Percentiles rank a stretch among this genome's conserved stretches.
Evolutionary conservation across 2,888 invertebrate species (phyloP).

Genomic region (Drosophila quinaria): DNA sequence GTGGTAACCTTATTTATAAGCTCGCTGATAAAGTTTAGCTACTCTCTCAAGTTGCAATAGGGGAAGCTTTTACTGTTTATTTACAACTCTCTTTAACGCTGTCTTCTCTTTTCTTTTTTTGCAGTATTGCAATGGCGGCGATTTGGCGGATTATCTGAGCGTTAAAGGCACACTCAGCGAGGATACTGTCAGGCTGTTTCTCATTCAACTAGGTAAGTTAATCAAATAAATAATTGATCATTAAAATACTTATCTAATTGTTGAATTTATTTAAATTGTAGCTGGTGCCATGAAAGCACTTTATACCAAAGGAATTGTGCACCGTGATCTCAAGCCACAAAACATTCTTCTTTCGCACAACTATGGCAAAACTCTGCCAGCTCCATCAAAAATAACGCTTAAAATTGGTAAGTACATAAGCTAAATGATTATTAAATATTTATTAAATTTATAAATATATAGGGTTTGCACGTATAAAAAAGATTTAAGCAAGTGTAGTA

Average conservation of each 20-base stretch:
- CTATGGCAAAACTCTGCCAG: conserved; percentile 86
- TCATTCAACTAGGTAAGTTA: conserved; percentile 94
- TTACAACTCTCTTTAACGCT: background rate
- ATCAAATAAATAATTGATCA: background rate
- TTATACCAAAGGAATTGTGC: conserved; percentile 98
- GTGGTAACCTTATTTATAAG: background rate
- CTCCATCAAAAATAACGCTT: conserved; percentile 93
- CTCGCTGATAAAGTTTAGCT: too few relatives aligned
- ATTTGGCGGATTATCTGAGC: conserved; percentile 98
- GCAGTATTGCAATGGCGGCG: conserved; percentile 99
- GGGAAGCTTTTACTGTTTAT: background rate
- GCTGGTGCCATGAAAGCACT: conserved; percentile 99
- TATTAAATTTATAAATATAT: background rate
- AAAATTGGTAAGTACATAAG: conserved; percentile 92
- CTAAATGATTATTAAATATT: background rate
- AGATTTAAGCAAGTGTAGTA: too few relatives aligned
- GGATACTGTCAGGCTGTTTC: conserved; percentile 97
- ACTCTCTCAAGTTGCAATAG: too few relatives aligned
- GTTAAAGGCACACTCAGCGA: conserved; percentile 98
- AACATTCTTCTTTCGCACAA: conserved; percentile 97
- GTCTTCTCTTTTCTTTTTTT: conserved; percentile 71
- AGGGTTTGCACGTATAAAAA: background rate
- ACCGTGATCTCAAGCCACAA: conserved; percentile 99
- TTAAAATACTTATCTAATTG: too few relatives aligned
- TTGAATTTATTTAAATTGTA: conserved; percentile 76